These are phyloP conservation scores for Leptopilina clavipes DNA, from an alignment of 1,140 invertebrate genomes.

Conservation along the genomic window DNA sequence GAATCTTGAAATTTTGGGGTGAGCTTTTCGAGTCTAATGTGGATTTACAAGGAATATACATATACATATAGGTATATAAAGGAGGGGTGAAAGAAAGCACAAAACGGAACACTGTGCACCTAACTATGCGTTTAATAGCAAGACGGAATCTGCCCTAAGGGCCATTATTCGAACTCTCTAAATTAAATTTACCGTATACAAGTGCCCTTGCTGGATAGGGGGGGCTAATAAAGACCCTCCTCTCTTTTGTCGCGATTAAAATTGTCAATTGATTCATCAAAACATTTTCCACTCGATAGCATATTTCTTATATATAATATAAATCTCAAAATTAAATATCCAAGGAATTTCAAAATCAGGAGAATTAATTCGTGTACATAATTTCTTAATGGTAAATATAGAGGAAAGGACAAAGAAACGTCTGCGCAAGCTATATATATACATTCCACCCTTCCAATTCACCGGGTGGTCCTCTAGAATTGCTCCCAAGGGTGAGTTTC, in stretches of 20 bases:
- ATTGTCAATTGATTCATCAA: conserved; percentile 6
- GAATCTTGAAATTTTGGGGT: conserved; percentile 8
- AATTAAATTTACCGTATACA: conserved; percentile 32
- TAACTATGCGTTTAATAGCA: conserved; percentile 44
- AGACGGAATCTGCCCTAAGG: conserved; percentile 34
- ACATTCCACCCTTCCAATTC: conserved; percentile 25
- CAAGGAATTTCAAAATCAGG: conserved; percentile 12
- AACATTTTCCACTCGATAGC: neutral
- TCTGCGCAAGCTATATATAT: conserved; percentile 5
- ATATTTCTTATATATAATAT: neutral
- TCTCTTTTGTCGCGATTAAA: neutral
- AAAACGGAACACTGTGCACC: conserved; percentile 36
- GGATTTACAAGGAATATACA: neutral
- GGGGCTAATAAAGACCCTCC: conserved; percentile 24
- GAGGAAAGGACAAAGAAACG: neutral
- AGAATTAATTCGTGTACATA: neutral
- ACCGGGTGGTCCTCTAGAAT: conserved; percentile 15
- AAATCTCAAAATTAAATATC: neutral
- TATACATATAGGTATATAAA: neutral
- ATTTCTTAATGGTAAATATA: neutral
- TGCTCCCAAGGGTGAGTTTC: conserved; percentile 33
- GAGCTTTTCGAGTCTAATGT: neutral
- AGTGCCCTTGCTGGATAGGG: conserved; percentile 1
- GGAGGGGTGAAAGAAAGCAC: conserved; percentile 12
- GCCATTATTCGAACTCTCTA: conserved; percentile 32